Evolutionary conservation across 1,140 invertebrate species (phyloP), one percentile per base, ranked within the genome.

Genomic region (Cotesia glomerata): DNA sequence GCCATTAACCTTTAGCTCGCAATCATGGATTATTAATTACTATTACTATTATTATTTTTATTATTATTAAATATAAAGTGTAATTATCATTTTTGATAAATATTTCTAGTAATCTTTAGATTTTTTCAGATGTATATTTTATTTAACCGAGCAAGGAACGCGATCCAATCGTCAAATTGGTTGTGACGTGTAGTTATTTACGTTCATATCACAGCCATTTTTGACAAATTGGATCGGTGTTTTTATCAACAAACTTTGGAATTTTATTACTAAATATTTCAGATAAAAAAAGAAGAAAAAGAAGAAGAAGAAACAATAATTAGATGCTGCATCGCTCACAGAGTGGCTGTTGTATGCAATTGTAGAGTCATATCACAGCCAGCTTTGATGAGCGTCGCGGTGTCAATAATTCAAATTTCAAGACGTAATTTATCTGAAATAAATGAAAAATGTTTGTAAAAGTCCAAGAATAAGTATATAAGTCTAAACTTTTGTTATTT

Each of bases 121-220:
- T 45, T 9, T 9, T 45, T 18, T 65, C 9, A 49, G 36, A 16
- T 59, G 39, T 59, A 4, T 18, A 62, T 51, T 63, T 7, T 63
- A 49, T 62, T 70, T 65, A 35, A 49, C 13, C 16, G 64, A 62
- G 59, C 73, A 72, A 79, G 71, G 66, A 83, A 84, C 82, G 77
- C 84, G 86, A 87, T 88, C 85, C 83, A 85, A 84, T 89, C 89
- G 91, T 92, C 91, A 94, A 93, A 92, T 90, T 93, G 92, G 91
- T 90, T 93, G 93, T 93, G 93, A 90, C 92, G 91, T 93, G 92
- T 92, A 88, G 87, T 79, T 83, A 77, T 86, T 81, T 83, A 85
- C 82, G 86, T 83, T 91, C 93, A 94, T 95, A 95, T 95, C 94
- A 94, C 93, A 94, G 93, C 92, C 92, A 93, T 93, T 92, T 92